phyloP scores from a whole-genome alignment of 1,140 invertebrate genomes.

The Drosophila nigromelanica region DNA sequence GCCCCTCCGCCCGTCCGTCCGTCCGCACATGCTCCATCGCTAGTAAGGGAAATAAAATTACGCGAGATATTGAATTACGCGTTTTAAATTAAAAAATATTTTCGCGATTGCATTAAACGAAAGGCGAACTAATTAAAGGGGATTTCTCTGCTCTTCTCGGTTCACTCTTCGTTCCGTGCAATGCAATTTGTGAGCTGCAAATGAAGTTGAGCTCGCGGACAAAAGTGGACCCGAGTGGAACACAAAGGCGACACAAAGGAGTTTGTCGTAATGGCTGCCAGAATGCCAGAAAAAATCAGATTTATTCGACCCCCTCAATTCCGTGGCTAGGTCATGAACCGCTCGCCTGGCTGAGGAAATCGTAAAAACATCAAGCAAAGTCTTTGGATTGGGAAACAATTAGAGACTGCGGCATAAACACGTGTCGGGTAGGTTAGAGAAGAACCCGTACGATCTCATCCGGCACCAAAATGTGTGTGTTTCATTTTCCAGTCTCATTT shows the following conservation, averaged over 20 bases:
- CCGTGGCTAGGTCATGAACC: conserved; percentile 24
- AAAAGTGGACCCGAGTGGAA: neutral
- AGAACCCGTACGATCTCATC: neutral
- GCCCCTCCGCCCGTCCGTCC: too few species aligned
- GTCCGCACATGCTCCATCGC: neutral
- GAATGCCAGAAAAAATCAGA: neutral
- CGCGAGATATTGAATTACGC: conserved; percentile 77
- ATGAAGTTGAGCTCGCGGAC: conserved; percentile 45
- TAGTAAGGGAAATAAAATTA: conserved; percentile 75
- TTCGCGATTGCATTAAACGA: conserved; percentile 80
- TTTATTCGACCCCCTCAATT: neutral
- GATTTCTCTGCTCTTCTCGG: conserved; percentile 44
- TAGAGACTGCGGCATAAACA: conserved; percentile 33
- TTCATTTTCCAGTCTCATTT: too few species aligned
- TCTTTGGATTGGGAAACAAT: conserved; percentile 19
- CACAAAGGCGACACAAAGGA: neutral
- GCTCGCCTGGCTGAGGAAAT: too few species aligned
- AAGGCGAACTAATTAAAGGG: conserved; percentile 76
- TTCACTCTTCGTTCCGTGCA: conserved; percentile 15
- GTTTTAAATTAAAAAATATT: conserved; percentile 81
- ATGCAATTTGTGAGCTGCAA: conserved; percentile 64
- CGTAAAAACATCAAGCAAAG: neutral
- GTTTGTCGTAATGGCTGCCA: too few species aligned
- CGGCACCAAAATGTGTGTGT: too few species aligned
- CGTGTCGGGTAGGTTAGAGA: neutral